Conservation (phyloP, 2,797 vertebrate species). For the Chloroceryle inda region DNA sequence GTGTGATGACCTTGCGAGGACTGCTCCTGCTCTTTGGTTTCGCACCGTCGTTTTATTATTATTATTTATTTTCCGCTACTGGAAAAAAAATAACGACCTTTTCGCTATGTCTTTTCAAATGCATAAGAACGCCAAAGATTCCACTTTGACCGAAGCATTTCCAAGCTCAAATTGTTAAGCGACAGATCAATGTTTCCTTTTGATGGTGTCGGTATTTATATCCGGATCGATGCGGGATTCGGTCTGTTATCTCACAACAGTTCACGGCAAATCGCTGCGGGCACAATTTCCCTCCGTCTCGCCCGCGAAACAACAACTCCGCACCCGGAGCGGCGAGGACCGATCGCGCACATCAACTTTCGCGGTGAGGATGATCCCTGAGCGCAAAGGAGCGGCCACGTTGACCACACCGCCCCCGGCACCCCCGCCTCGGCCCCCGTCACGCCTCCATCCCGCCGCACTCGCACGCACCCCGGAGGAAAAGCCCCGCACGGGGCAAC, state of each 20-base stretch:
- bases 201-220: not conserved
- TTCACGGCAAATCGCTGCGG: not conserved
- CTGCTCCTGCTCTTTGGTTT: not conserved
- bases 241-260: not conserved
- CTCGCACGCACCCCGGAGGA: not conserved
- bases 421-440: no score
- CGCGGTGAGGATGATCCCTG: not conserved
- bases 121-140: not conserved
- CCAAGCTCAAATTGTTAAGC: not conserved
- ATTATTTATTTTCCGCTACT: no score
- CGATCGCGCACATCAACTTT: not conserved
- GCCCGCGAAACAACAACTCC: not conserved
- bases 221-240: not conserved
- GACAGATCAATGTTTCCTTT: not conserved
- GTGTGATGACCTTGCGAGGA: conserved; percentile 66
- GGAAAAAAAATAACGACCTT: conserved; percentile 9
- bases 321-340: not conserved
- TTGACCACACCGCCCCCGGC: not conserved
- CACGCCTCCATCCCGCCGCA: not conserved
- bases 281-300: not conserved
- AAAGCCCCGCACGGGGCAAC: not conserved
- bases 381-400: not conserved
- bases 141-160: not conserved
- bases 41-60: not conserved
- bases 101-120: not conserved